These are phyloP conservation scores for Notocelia uddmanniana DNA, from an alignment of 2,888 invertebrate species.

Conservation along the genomic window DNA sequence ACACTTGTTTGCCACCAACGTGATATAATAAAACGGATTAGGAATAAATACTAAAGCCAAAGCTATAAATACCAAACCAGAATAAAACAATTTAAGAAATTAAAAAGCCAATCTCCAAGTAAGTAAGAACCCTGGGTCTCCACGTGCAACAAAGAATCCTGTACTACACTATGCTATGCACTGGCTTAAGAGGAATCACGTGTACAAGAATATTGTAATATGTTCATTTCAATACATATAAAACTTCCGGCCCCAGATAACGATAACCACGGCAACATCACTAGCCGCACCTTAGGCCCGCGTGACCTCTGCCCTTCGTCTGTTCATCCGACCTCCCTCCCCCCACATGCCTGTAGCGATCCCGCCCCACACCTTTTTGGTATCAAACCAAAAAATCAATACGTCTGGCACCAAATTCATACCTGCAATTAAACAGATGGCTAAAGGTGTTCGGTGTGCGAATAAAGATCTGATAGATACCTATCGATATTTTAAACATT, in stretches of 20 bases:
- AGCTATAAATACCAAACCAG: too few relatives aligned
- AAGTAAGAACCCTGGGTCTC: too few relatives aligned
- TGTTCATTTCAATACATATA: background rate
- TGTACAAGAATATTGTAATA: background rate
- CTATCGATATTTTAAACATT: background rate
- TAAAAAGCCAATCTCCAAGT: too few relatives aligned
- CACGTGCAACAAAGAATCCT: too few relatives aligned
- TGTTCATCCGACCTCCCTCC: constrained; percentile 57
- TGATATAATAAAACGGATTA: too few relatives aligned
- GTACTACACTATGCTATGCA: background rate
- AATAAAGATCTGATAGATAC: constrained; percentile 6
- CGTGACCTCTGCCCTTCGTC: constrained; percentile 80
- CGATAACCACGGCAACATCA: constrained; percentile 50
- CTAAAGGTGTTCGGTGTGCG: constrained; percentile 28
- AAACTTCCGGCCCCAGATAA: background rate
- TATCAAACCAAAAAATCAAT: constrained; percentile 73
- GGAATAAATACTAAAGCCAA: too few relatives aligned
- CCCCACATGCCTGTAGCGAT: constrained; percentile 64
- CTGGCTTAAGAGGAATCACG: background rate
- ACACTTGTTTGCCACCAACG: too few relatives aligned
- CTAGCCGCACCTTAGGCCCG: constrained; percentile 60
- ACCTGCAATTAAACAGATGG: constrained; percentile 44
- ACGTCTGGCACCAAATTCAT: constrained; percentile 55
- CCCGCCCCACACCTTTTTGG: constrained; percentile 78
- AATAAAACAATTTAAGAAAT: too few relatives aligned